Conservation (phyloP, 2,113 vertebrate genomes). For the Candoia aspera region DNA sequence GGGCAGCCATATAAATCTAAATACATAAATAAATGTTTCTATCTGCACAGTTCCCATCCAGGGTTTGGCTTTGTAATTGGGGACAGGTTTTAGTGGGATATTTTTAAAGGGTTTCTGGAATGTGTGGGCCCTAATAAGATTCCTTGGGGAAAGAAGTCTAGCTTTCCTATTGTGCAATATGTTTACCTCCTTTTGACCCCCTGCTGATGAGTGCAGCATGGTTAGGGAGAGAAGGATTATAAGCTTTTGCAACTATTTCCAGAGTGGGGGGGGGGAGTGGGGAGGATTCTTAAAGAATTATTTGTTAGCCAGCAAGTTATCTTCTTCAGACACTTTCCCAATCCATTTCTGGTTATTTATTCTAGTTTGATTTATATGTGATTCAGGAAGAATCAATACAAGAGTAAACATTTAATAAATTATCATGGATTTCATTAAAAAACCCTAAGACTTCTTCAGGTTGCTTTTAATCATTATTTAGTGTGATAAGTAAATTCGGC, state of each 20-base stretch:
- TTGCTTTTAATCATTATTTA: conserved; percentile 9
- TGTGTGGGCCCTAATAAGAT: background rate
- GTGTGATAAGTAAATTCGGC: background rate
- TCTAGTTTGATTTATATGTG: conserved; percentile 20
- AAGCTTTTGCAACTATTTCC: background rate
- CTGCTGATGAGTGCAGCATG: background rate
- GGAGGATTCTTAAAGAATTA: background rate
- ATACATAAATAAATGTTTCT: background rate
- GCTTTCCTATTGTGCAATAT: background rate
- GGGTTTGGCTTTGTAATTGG: background rate
- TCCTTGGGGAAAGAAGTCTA: background rate
- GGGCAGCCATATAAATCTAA: background rate
- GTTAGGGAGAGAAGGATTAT: background rate
- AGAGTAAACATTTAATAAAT: conserved; percentile 14
- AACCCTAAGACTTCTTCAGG: background rate
- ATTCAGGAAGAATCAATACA: conserved; percentile 4
- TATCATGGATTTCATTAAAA: background rate
- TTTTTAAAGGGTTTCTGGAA: background rate
- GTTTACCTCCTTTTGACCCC: background rate
- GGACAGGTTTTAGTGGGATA: background rate
- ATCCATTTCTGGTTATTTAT: background rate
- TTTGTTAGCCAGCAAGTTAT: conserved; percentile 7
- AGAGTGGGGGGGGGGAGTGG: background rate
- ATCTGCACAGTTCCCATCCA: background rate
- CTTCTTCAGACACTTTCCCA: conserved; percentile 4